phyloP scores from a whole-genome alignment of 2,113 vertebrate species.

The Embiotoca jacksoni region DNA sequence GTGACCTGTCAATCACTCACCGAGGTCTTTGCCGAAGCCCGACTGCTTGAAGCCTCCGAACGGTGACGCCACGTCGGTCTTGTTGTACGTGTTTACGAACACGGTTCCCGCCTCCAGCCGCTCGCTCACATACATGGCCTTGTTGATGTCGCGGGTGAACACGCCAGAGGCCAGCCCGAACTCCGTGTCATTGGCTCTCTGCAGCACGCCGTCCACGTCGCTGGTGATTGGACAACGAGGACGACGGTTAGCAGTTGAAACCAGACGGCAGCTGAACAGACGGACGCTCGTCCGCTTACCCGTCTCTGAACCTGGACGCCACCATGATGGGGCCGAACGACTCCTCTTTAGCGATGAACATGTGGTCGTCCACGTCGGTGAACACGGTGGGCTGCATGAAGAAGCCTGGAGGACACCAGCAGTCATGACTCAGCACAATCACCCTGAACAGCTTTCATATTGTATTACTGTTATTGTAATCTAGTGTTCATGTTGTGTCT shows the following conservation, averaged over 20 bases:
- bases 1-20: constrained; percentile 72
- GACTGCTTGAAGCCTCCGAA: constrained; percentile 98
- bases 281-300: constrained; percentile 76
- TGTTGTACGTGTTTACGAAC: constrained; percentile 98
- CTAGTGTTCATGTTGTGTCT: no score
- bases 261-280: not conserved
- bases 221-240: constrained; percentile 65
- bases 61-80: constrained; percentile 95
- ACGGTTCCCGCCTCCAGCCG: constrained; percentile 95
- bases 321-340: constrained; percentile 98
- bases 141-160: constrained; percentile 95
- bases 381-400: constrained; percentile 92
- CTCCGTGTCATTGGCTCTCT: constrained; percentile 92
- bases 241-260: not conserved
- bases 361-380: constrained; percentile 88
- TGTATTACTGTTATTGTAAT: no score
- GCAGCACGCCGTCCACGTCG: constrained; percentile 92
- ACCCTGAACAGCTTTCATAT: no score
- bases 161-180: constrained; percentile 96
- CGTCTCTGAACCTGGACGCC: constrained; percentile 95
- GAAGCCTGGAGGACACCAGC: constrained; percentile 79
- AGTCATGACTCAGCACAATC: no score
- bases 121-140: constrained; percentile 96
- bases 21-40: constrained; percentile 97
- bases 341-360: constrained; percentile 91